These are phyloP conservation scores for Psittacula echo DNA, from an alignment of 2,797 vertebrate species.

Conservation along the genomic window DNA sequence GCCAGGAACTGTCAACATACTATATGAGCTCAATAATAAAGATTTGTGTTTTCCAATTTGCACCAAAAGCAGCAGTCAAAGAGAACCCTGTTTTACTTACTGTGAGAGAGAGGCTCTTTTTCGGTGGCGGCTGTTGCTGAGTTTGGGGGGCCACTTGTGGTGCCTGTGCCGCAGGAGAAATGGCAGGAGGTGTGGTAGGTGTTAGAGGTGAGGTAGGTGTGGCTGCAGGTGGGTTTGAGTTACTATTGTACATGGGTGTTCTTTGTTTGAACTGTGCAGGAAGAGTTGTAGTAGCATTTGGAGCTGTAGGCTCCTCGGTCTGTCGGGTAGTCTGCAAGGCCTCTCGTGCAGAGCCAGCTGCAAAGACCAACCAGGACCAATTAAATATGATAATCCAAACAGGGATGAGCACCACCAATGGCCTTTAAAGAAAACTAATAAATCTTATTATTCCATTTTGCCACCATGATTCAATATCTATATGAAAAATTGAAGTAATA, in stretches of 20 bases:
- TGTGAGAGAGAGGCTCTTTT: slow-evolving; percentile 94
- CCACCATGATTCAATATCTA: background rate
- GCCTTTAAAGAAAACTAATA: background rate
- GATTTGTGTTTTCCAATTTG: background rate
- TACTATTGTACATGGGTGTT: slow-evolving; percentile 94
- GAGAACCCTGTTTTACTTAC: slow-evolving; percentile 71
- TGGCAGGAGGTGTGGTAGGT: slow-evolving; percentile 80
- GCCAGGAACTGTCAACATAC: background rate
- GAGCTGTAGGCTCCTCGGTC: slow-evolving; percentile 86
- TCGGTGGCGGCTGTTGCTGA: slow-evolving; percentile 88
- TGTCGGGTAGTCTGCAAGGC: slow-evolving; percentile 87
- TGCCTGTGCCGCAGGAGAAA: slow-evolving; percentile 81
- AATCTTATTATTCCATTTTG: background rate
- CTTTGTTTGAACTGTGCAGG: slow-evolving; percentile 95
- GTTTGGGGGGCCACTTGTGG: slow-evolving; percentile 81
- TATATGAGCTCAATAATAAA: background rate
- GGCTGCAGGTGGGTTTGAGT: slow-evolving; percentile 80
- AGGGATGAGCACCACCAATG: background rate
- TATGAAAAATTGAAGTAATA: background rate
- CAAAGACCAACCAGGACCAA: background rate
- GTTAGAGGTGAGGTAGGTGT: slow-evolving; percentile 79
- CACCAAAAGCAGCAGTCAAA: background rate
- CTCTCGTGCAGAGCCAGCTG: slow-evolving; percentile 87
- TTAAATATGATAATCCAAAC: background rate
- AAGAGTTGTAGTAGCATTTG: slow-evolving; percentile 77